Base-by-base conservation (phyloP, 2,888 invertebrate genomes). In the Morpho achilles region DNA sequence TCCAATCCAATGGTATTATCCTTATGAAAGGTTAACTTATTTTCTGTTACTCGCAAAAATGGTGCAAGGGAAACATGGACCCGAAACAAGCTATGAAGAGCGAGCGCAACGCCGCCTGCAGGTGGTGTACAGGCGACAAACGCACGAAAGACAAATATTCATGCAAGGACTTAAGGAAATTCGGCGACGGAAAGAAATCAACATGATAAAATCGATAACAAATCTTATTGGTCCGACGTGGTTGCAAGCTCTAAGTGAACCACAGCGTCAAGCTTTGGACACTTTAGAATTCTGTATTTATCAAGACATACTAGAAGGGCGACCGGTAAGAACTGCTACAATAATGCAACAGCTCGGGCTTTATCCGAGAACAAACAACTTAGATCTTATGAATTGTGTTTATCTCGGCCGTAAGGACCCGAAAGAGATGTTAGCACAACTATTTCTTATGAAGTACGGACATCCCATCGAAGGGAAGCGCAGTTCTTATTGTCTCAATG, bases 221-320 rank as follows among this genome's bases (percentile, higher is more conserved):
- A 50, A 58, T 3, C 60, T 70, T 1, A 70, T 86, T 7, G 90
- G 89, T 1, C 88, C 90, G 0, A 73, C 62, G 8, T 91, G 90
- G 90, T 85, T 87, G 60, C 87, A 89, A 66, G 79, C 81, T 1
- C 76, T 90, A 7, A 87, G 89, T 63, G 82, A 77, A 3, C 71
- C 71, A 4, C 90, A 91, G 70, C 76, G 80, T 63, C 51, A 56
- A 6, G 79, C 84, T 3, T 70, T 90, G 49, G 82, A 88, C 55
- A 67, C 65, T 0, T 69, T 91, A 60, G 69, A 75, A 50, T 55
- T 61, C 40, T 69, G 75, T 4, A 85, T 90, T 44, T 81, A 87
- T 60, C 80, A 87, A 71, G 90, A 91, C 58, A 48, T 84, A 53
- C 64, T 89, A 0, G 85, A 86, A 75, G 84, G 82, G 1, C 75